Evolutionary conservation across 2,888 invertebrate species (phyloP).

Genomic region (Aphodius sticticus): DNA sequence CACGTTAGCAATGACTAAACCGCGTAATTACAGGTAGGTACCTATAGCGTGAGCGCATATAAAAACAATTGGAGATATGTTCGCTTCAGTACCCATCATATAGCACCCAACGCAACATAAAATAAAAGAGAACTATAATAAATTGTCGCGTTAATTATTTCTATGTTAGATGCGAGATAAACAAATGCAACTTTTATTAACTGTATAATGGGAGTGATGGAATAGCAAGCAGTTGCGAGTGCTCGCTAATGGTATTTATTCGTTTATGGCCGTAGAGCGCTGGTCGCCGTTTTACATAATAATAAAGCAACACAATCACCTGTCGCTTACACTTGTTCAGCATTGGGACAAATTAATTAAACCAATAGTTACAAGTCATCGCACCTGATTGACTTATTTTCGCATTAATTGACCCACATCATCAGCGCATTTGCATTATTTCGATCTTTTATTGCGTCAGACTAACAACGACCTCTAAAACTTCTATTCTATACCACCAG

Average conservation of each 20-base stretch:
- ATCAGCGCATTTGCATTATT: not conserved
- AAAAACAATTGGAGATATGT: not conserved
- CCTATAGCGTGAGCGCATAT: not conserved
- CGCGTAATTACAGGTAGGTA: not conserved
- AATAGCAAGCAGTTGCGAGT: not conserved
- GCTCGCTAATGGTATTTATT: not conserved
- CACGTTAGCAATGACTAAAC: not conserved
- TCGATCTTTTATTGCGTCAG: not conserved
- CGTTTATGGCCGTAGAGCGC: not conserved
- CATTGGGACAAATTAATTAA: not conserved
- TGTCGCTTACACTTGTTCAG: not conserved
- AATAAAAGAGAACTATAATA: not conserved
- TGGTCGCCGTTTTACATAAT: conserved; percentile 4
- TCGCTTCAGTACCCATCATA: not conserved
- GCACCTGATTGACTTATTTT: not conserved
- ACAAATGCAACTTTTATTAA: not conserved
- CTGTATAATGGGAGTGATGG: not conserved
- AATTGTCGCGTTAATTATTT: not conserved
- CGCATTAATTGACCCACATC: not conserved
- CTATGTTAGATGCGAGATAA: not conserved
- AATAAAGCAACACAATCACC: conserved; percentile 4
- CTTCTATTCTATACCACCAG: not conserved
- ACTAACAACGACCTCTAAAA: not conserved
- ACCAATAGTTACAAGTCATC: not conserved
- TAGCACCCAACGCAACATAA: not conserved